Evolutionary conservation across 64 coral and sea anemone species (phyloP).

Genomic region (Montipora cactus): DNA sequence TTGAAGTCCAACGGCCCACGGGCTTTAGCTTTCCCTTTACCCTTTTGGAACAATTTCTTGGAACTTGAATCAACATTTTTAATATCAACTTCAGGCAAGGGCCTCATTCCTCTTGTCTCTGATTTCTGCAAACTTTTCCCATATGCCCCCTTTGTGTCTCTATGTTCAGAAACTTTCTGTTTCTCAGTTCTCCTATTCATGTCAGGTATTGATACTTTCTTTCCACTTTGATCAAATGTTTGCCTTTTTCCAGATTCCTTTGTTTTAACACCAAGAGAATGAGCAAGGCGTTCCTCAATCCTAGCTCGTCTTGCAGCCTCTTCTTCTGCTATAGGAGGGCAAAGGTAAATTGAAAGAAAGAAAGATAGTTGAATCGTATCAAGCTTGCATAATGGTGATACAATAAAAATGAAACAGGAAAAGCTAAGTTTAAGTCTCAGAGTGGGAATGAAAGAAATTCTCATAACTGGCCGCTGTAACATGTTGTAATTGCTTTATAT

Average conservation of each 20-base stretch:
- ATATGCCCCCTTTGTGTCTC: not conserved
- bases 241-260: not conserved
- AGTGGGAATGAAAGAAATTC: no score
- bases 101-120: not conserved
- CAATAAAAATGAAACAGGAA: no score
- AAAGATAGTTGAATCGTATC: not conserved
- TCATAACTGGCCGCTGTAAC: no score
- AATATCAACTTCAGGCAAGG: not conserved
- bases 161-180: constrained; percentile 11
- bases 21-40: not conserved
- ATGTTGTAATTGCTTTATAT: no score
- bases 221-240: not conserved
- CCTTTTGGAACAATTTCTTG: not conserved
- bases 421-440: no score
- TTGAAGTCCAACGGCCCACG: constrained; percentile 8
- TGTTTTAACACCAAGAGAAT: constrained; percentile 13
- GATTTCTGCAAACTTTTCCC: not conserved
- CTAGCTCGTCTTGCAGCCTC: constrained; percentile 41
- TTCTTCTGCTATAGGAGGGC: not conserved
- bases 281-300: constrained; percentile 27
- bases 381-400: no score
- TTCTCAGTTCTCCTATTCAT: not conserved
- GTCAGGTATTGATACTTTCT: not conserved
- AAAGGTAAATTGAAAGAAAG: not conserved
- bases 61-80: not conserved